A percentile compares a stretch with the other conserved stretches of the same genome.
These are phyloP conservation scores for Microctenopoma lineatum DNA, from an alignment of 2,797 vertebrate species.

Conservation along the genomic window DNA sequence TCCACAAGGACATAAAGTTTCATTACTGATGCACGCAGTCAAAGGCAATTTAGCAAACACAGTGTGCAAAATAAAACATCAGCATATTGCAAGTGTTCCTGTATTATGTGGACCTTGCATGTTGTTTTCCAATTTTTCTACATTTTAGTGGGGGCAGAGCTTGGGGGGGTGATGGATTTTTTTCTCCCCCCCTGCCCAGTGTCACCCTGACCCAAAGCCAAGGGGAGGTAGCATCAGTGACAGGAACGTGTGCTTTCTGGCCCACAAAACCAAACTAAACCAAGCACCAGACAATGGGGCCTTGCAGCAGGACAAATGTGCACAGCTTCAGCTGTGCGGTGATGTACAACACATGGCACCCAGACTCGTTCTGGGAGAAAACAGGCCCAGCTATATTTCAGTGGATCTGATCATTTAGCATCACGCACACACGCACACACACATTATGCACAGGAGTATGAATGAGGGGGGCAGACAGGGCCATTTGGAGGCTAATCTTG, in stretches of 20 bases:
- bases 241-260: constrained; percentile 53
- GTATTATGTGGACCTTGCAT: constrained; percentile 82
- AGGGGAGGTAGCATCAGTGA: constrained; percentile 60
- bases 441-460: constrained; percentile 62
- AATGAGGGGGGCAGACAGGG: constrained; percentile 57
- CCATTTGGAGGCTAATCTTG: constrained; percentile 82
- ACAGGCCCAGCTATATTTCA: constrained; percentile 65
- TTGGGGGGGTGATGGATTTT: constrained; percentile 56
- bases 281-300: constrained; percentile 53
- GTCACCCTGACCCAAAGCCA: constrained; percentile 78
- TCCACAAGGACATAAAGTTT: constrained; percentile 99
- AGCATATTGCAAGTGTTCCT: constrained; percentile 92
- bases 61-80: constrained; percentile 97
- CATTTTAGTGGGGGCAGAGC: constrained; percentile 73
- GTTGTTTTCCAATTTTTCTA: constrained; percentile 86
- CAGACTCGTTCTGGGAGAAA: constrained; percentile 53
- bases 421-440: constrained; percentile 47
- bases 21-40: constrained; percentile 99
- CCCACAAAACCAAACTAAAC: constrained; percentile 37
- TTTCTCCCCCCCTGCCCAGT: constrained; percentile 57
- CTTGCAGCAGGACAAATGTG: constrained; percentile 44
- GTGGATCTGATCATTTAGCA: constrained; percentile 67
- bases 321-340: constrained; percentile 45
- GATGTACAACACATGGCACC: constrained; percentile 48
- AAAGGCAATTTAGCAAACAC: constrained; percentile 99